Percentiles rank a stretch among this genome's conserved stretches.
Conservation (phyloP, 2,888 invertebrate species). For the Microplitis deprimator region DNA sequence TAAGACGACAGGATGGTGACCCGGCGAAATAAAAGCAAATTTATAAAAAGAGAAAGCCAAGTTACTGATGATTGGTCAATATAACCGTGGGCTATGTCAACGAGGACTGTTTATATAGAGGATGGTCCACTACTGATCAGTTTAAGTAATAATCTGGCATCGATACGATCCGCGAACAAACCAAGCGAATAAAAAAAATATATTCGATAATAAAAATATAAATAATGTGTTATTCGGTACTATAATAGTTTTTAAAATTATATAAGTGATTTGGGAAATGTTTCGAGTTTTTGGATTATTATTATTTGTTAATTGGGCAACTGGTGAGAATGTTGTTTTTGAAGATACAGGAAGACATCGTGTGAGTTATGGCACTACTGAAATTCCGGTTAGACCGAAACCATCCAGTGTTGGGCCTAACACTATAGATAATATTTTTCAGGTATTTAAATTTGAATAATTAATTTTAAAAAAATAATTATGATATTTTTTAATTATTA, state of each 20-base stretch:
- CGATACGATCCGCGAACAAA: not conserved
- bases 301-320: conserved; percentile 20
- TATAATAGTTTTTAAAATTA: not conserved
- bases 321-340: conserved; percentile 26
- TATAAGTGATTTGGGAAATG: conserved; percentile 8
- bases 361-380: not conserved
- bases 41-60: conserved; percentile 12
- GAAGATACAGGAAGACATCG: conserved; percentile 17
- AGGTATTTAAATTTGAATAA: conserved; percentile 20
- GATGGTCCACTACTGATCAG: not conserved
- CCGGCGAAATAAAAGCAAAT: not conserved
- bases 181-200: not conserved
- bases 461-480: not conserved
- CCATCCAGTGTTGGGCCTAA: conserved; percentile 12
- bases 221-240: not conserved
- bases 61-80: conserved; percentile 21
- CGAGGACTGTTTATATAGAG: conserved; percentile 16
- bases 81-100: conserved; percentile 24
- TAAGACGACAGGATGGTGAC: too few species aligned
- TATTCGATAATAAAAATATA: not conserved
- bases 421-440: conserved; percentile 31
- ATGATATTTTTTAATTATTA: not conserved
- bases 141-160: not conserved
- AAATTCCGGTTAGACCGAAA: not conserved
- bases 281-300: conserved; percentile 4